Conservation (phyloP, 2,888 invertebrate species). For the Eristalis pertinax region DNA sequence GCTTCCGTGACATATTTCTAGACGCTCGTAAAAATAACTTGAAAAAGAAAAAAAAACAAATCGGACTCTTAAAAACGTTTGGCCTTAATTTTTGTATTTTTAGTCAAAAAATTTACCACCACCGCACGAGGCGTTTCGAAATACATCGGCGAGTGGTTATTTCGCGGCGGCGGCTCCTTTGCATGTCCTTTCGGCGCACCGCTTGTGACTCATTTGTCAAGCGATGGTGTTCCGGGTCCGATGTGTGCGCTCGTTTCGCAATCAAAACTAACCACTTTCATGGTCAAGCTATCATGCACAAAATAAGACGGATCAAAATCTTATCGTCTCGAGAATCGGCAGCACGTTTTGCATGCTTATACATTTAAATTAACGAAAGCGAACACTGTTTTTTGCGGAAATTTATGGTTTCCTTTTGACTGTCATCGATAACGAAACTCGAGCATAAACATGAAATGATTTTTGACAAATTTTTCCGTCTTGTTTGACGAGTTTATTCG, state of each 20-base stretch:
- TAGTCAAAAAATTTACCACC: not conserved
- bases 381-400: not conserved
- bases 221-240: too few relatives aligned
- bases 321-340: not conserved
- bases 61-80: not conserved
- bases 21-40: not conserved
- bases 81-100: not conserved
- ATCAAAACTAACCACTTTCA: not conserved
- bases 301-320: not conserved
- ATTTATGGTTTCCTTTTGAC: not conserved
- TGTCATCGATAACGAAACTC: not conserved
- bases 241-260: too few relatives aligned
- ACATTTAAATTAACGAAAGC: not conserved
- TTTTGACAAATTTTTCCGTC: not conserved
- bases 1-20: not conserved
- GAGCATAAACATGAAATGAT: not conserved
- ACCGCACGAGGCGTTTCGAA: not conserved
- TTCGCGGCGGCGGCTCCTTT: not conserved
- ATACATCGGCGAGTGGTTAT: not conserved
- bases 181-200: not conserved
- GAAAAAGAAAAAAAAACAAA: not conserved
- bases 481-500: not conserved
- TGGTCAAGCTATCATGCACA: not conserved
- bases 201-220: not conserved
- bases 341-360: not conserved